A percentile compares a stretch with the other conserved stretches of the same genome.
phyloP scores from a whole-genome alignment of 2,888 invertebrate genomes.

The Zygaena filipendulae region DNA sequence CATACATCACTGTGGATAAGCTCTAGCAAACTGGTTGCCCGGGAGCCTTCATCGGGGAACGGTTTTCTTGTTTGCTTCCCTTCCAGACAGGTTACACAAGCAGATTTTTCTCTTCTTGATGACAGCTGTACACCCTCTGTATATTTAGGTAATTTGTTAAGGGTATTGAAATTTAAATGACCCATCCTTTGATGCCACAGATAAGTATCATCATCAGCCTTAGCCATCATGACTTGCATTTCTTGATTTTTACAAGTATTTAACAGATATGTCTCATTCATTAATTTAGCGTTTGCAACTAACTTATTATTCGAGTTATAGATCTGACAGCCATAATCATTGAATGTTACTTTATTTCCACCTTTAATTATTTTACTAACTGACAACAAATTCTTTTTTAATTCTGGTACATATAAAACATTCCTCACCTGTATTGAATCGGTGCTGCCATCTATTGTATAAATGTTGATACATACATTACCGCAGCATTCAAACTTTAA shows the following conservation, averaged over 20 bases:
- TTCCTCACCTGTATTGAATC: slow-evolving; percentile 11
- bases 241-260: no score
- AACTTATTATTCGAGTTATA: neutral
- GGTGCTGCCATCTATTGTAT: slow-evolving; percentile 4
- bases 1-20: slow-evolving; percentile 16
- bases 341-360: no score
- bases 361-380: slow-evolving; percentile 12
- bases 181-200: no score
- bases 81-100: slow-evolving; percentile 11
- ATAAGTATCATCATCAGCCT: slow-evolving; percentile 7
- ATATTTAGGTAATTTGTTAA: slow-evolving; percentile 11
- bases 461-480: slow-evolving; percentile 9
- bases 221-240: slow-evolving; percentile 9
- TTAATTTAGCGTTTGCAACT: no score
- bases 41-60: slow-evolving; percentile 11
- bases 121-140: slow-evolving; percentile 4
- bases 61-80: slow-evolving; percentile 11
- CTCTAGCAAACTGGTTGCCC: slow-evolving; percentile 17
- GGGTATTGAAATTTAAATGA: slow-evolving; percentile 13
- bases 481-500: no score
- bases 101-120: slow-evolving; percentile 5
- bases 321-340: no score
- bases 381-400: no score
- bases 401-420: slow-evolving; percentile 14
- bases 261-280: no score